phyloP scores from a whole-genome alignment of 2,113 vertebrate genomes.

The Tetraodon nigroviridis region DNA sequence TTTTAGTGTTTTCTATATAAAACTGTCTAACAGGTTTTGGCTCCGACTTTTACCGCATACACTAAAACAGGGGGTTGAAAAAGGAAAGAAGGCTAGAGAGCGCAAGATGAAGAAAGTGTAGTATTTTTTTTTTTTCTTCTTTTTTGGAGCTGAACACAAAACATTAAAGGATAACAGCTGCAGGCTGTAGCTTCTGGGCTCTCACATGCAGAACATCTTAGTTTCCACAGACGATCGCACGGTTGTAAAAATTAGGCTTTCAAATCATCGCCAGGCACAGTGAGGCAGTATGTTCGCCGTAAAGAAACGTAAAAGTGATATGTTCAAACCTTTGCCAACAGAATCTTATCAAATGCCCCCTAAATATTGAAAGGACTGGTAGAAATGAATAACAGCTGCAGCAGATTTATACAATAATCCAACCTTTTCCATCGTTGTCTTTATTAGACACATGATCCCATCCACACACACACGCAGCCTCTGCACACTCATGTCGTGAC shows the following conservation, averaged over 20 bases:
- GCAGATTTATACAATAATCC: no score
- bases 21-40: conserved; percentile 67
- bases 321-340: no score
- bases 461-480: background rate
- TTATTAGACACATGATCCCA: no score
- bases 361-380: no score
- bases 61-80: conserved; percentile 40
- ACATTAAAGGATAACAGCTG: conserved; percentile 43
- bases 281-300: no score
- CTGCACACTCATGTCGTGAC: conserved; percentile 53
- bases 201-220: conserved; percentile 8
- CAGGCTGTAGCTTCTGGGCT: conserved; percentile 31
- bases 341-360: no score
- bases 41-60: conserved; percentile 50
- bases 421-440: no score
- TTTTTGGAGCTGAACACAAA: conserved; percentile 37
- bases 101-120: conserved; percentile 22
- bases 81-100: conserved; percentile 29
- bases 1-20: conserved; percentile 63
- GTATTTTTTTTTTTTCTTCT: conserved; percentile 24
- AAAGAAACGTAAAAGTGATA: no score
- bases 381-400: no score
- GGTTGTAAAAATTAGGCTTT: background rate
- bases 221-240: background rate
- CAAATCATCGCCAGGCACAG: conserved; percentile 3